Evolutionary conservation across 1,140 invertebrate species (phyloP), one percentile per base, ranked within the genome.

Genomic region (Palaemon carinicauda): DNA sequence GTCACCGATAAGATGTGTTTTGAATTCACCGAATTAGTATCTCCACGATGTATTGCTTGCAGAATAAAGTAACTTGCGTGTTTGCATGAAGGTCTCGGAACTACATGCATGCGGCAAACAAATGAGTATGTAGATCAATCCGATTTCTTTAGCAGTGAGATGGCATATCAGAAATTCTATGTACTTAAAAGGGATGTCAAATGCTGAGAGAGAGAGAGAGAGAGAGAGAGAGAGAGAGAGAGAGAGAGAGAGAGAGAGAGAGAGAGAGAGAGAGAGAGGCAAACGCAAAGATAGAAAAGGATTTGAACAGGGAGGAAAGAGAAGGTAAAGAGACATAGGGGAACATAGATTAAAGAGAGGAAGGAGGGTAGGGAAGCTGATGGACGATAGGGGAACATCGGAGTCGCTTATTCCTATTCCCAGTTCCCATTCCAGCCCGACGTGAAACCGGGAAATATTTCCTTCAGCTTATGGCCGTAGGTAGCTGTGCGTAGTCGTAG

Each of bases 361-460:
- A 41, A 33, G 29, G 29, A 33, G 41, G 27, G 41, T 10, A 10
- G 71, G 24, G 54, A 73, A 41, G 41, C 15, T 19, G 27, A 31
- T 29, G n/a, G 27, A 75, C 73, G 33, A 29, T 75, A 50, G 73
- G 33, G 73, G 73, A 51, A 33, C 71, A 33, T 50, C 19, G 31
- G 73, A 75, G 33, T 75, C 19, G 73, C 73, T 19, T 73, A 73
- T 73, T 73, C 69, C 78, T 56, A 80, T 80, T 80, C 54, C 53
- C 56, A 54, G 78, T 80, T 80, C 78, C 78, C 78, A 80, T 80
- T 80, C 78, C 78, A 60, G 24, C 53, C 65, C 78, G 17, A 65
- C 54, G 78, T 56, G 78, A 65, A 80, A 80, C 78, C 65, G 78
- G 78, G 41, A 54, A 80, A 65, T 80, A 80, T 80, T 80, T 80